phyloP scores from a whole-genome alignment of 2,113 vertebrate genomes.

The Phylloscopus trochilus region DNA sequence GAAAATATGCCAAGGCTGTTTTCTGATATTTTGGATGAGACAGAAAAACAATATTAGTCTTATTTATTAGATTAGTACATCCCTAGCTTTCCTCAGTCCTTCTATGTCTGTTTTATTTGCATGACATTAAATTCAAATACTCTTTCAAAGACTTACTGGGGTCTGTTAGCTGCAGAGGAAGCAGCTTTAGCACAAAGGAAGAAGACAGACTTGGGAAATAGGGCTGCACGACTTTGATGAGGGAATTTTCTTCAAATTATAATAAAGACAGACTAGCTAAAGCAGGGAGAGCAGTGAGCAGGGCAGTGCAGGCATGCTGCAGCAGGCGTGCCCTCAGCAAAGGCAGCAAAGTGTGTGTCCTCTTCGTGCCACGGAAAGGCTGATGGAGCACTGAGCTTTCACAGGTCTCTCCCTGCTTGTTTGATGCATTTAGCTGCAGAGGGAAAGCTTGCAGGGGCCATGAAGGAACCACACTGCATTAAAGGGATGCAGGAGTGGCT shows the following conservation, averaged over 20 bases:
- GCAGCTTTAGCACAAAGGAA: not conserved
- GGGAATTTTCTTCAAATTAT: not conserved
- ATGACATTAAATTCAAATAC: not conserved
- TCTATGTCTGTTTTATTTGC: not conserved
- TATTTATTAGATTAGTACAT: not conserved
- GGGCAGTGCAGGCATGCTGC: not conserved
- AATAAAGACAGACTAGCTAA: not conserved
- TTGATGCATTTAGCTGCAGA: not conserved
- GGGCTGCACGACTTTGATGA: not conserved
- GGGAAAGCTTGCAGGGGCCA: not conserved
- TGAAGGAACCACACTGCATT: not conserved
- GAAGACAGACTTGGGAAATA: not conserved
- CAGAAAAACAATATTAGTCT: not conserved
- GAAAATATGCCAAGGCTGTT: not conserved
- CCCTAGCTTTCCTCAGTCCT: not conserved
- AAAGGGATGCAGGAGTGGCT: not conserved
- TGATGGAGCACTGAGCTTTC: not conserved
- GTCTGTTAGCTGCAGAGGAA: not conserved
- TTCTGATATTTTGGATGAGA: not conserved
- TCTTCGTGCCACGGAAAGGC: not conserved
- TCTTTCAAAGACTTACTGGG: not conserved
- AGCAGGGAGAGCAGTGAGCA: not conserved
- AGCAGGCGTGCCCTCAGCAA: too few relatives aligned
- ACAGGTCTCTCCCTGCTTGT: not conserved
- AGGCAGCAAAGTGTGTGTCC: not conserved